Evolutionary conservation across 2,888 invertebrate genomes (phyloP), one percentile per base, ranked within the genome.

Genomic region (Amphipoea oculea): DNA sequence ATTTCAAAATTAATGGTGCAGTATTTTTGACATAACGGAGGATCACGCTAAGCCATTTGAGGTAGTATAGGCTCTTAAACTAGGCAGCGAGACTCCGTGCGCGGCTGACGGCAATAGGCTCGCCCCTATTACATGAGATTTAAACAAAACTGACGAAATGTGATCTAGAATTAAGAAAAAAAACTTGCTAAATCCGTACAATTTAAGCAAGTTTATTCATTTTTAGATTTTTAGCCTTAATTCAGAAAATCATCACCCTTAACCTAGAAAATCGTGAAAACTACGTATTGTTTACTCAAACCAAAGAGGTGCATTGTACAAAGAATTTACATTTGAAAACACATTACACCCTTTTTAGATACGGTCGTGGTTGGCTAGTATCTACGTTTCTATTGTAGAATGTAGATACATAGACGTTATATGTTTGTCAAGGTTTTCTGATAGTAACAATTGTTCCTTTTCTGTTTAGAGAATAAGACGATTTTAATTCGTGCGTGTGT

Each of bases 241-340:
- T 62, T 75, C 11, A 51, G 17, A 51, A n/a, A 78, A 60, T 51
- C 23, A 40, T 68, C 20, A 36, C 45, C 45, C 51, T 71, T 67
- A 51, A 67, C 63, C 73, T 78, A 74, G 57, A 80, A 54, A 57
- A 79, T 72, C 71, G 4, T 70, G 69, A 66, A 70, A 70, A 6
- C 9, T 4, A 12, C 40, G n/a, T 67, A 51, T 66, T 86, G 65
- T 85, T 76, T 76, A 68, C 40, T 14, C 2, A 62, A 74, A 69
- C 69, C 51, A 73, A 72, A 11, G 51, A 73, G 29, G 2, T 42
- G 65, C n/a, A 62, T 76, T 82, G 51, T 71, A n/a, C n/a, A n/a
- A 3, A 45, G 6, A 23, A 85, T 86, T 86, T 60, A 67, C 87
- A 85, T 86, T 73, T 42, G 82, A 85, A 86, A 79, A 40, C 63